Conservation (phyloP, 2,113 vertebrate genomes). For the Odobenus rosmarus region DNA sequence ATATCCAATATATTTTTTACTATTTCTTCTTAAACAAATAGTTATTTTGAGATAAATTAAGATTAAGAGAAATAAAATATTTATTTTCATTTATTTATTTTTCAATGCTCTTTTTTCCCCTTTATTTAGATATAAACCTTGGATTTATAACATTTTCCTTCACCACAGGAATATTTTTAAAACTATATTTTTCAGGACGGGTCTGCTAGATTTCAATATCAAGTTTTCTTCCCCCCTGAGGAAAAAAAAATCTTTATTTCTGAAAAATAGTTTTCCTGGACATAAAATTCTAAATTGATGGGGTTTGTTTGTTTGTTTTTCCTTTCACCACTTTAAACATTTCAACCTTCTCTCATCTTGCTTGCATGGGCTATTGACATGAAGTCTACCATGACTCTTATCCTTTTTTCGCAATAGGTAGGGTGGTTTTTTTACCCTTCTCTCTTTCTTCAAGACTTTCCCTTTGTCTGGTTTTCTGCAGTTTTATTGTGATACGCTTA, state of each 20-base stretch:
- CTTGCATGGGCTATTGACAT: not conserved
- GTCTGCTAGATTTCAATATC: not conserved
- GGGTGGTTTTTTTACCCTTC: not conserved
- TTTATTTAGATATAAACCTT: not conserved
- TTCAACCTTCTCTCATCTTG: not conserved
- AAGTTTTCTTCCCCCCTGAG: not conserved
- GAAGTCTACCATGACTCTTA: not conserved
- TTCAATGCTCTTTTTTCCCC: not conserved
- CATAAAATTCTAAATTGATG: not conserved
- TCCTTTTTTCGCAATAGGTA: not conserved
- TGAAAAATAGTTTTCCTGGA: not conserved
- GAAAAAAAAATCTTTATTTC: not conserved
- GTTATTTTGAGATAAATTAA: not conserved
- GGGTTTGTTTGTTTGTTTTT: not conserved
- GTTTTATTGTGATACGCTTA: not conserved
- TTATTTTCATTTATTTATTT: not conserved
- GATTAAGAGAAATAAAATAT: not conserved
- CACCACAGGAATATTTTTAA: not conserved
- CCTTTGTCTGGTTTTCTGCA: not conserved
- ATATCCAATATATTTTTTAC: not conserved
- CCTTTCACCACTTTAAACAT: not conserved
- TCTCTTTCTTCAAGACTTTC: not conserved
- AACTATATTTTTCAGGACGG: not conserved
- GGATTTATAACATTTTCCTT: not conserved
- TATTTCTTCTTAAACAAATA: not conserved